Conservation (phyloP, 2,888 invertebrate species). For the Pammene aurita region DNA sequence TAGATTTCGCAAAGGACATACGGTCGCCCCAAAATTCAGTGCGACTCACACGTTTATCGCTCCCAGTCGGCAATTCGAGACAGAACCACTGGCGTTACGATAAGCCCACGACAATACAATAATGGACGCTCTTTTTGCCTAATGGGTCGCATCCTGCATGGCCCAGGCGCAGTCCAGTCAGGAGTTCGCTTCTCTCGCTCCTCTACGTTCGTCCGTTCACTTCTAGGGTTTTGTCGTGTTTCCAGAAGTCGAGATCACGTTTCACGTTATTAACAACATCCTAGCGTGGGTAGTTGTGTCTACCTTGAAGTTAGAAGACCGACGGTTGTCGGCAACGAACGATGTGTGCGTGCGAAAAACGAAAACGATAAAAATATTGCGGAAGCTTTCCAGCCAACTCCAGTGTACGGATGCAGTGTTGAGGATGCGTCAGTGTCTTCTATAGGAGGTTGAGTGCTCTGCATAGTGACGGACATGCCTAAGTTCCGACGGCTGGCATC, state of each 20-base stretch:
- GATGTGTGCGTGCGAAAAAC: constrained; percentile 57
- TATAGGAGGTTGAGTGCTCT: constrained; percentile 58
- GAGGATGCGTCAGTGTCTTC: constrained; percentile 66
- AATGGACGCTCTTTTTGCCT: constrained; percentile 77
- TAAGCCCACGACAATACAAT: constrained; percentile 81
- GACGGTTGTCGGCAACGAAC: constrained; percentile 56
- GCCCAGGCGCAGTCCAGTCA: constrained; percentile 76
- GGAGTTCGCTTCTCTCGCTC: constrained; percentile 67
- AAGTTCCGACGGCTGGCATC: constrained; percentile 71
- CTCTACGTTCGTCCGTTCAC: constrained; percentile 48
- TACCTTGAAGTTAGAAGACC: constrained; percentile 40
- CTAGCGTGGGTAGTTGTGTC: constrained; percentile 60
- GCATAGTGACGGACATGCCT: constrained; percentile 77
- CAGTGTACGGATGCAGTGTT: constrained; percentile 70
- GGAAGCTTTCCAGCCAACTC: constrained; percentile 31
- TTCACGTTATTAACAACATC: constrained; percentile 57
- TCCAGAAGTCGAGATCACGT: constrained; percentile 49
- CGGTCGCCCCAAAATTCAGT: constrained; percentile 49
- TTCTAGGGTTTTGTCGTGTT: constrained; percentile 48
- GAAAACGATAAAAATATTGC: constrained; percentile 46
- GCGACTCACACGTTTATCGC: constrained; percentile 59
- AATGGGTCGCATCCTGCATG: constrained; percentile 78
- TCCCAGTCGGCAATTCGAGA: constrained; percentile 67
- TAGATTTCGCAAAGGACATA: constrained; percentile 29
- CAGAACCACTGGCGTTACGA: constrained; percentile 66